phyloP scores from a whole-genome alignment of 2,113 vertebrate genomes.

The Muntiacus reevesi region DNA sequence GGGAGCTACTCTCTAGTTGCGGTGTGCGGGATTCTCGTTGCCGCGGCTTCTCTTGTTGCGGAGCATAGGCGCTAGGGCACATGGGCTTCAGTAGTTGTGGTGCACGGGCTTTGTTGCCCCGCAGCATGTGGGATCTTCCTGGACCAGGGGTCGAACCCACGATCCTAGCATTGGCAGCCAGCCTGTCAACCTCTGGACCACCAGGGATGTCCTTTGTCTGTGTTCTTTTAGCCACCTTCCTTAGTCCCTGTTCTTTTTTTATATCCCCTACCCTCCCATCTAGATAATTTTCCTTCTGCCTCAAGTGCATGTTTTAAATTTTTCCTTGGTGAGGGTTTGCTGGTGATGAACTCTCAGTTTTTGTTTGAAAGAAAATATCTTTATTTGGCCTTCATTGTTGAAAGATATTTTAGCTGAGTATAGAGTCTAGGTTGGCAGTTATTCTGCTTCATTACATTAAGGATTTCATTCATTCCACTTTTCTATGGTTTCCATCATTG shows the following conservation, averaged over 20 bases:
- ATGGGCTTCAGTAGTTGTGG: background rate
- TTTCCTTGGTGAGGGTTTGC: background rate
- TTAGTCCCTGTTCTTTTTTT: background rate
- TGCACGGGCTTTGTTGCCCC: background rate
- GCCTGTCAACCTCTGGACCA: background rate
- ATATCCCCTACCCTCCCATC: background rate
- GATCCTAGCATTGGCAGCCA: background rate
- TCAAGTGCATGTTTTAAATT: background rate
- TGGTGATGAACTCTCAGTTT: background rate
- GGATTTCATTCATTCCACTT: background rate
- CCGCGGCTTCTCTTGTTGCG: background rate
- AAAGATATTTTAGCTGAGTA: background rate
- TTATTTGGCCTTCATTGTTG: background rate
- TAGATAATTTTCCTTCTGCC: background rate
- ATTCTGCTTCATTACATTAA: background rate
- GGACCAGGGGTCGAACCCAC: background rate
- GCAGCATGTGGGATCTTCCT: background rate
- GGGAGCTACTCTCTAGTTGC: fast-evolving
- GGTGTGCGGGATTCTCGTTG: background rate
- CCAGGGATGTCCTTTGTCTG: background rate
- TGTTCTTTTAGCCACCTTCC: background rate
- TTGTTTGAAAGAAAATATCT: background rate
- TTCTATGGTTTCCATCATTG: background rate
- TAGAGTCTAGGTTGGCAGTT: background rate
- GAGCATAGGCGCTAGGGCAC: background rate